Evolutionary conservation across 2,113 vertebrate species (phyloP).

Genomic region (Sylvietta virens): DNA sequence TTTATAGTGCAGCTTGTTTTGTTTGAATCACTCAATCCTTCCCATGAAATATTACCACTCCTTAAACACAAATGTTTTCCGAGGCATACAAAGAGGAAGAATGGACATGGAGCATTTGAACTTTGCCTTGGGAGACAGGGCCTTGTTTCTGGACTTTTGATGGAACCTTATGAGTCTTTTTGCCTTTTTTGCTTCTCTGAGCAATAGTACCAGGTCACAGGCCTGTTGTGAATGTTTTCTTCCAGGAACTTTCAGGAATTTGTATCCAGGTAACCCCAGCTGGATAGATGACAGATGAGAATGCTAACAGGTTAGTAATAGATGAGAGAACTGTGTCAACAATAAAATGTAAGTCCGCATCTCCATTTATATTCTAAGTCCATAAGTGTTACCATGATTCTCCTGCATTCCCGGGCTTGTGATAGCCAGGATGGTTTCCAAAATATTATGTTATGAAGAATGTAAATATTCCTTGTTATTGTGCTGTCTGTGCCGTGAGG

Average conservation of each 20-base stretch:
- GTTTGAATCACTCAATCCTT: not conserved
- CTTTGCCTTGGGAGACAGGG: not conserved
- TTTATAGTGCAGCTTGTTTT: not conserved
- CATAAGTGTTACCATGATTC: too few relatives aligned
- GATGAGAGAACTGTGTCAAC: not conserved
- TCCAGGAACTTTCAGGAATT: not conserved
- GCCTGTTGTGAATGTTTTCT: not conserved
- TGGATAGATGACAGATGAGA: not conserved
- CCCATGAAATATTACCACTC: not conserved
- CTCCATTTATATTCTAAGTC: not conserved
- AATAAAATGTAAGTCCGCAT: not conserved
- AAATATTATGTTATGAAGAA: too few relatives aligned
- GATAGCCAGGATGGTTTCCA: too few relatives aligned
- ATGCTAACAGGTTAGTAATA: not conserved
- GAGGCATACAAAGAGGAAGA: not conserved
- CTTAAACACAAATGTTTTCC: constrained; percentile 46
- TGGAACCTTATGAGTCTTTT: not conserved
- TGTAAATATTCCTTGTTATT: too few relatives aligned
- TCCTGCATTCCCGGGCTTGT: too few relatives aligned
- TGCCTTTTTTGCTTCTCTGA: not conserved
- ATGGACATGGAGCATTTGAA: not conserved
- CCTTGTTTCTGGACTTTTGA: not conserved
- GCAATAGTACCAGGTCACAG: not conserved
- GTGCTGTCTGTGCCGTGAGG: too few relatives aligned
- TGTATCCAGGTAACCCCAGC: not conserved